Percentiles rank a stretch among this genome's conserved stretches.
Conservation (phyloP, 2,888 invertebrate genomes). For the Antheraea assamensis region DNA sequence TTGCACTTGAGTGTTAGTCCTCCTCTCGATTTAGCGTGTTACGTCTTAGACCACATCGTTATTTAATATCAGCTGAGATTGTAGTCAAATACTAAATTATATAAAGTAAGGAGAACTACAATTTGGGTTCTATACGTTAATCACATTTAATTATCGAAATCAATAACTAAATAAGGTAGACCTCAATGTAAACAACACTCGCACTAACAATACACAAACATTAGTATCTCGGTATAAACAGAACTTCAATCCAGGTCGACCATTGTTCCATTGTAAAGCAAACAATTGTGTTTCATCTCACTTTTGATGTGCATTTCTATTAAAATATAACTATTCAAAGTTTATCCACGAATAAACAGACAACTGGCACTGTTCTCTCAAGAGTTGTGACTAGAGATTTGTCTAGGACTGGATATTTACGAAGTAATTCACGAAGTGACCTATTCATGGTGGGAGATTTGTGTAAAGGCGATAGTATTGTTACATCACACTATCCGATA, state of each 20-base stretch:
- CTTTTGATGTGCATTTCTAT: slow-evolving; percentile 30
- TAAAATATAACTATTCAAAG: slow-evolving; percentile 25
- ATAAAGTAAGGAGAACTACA: too few relatives aligned
- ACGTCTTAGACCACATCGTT: too few relatives aligned
- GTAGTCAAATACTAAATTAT: too few relatives aligned
- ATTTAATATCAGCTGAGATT: too few relatives aligned
- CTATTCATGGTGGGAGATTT: not conserved
- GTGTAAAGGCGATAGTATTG: not conserved
- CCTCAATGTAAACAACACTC: not conserved
- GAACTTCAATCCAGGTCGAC: slow-evolving; percentile 53
- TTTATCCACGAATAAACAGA: not conserved
- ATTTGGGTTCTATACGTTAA: too few relatives aligned
- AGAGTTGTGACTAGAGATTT: not conserved
- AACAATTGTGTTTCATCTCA: slow-evolving; percentile 25
- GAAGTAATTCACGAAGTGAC: not conserved
- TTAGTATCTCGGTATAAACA: slow-evolving; percentile 38
- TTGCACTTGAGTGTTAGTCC: too few relatives aligned
- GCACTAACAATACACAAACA: not conserved
- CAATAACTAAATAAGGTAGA: not conserved
- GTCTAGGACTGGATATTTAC: not conserved
- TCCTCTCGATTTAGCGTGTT: too few relatives aligned
- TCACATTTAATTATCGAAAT: not conserved
- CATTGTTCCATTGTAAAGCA: slow-evolving; percentile 53
- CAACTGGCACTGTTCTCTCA: not conserved
- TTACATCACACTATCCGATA: not conserved